Percentiles rank a stretch among this genome's conserved stretches.
These are phyloP conservation scores for Scaptomyza montana DNA, from an alignment of 1,140 invertebrate species.

Conservation along the genomic window DNA sequence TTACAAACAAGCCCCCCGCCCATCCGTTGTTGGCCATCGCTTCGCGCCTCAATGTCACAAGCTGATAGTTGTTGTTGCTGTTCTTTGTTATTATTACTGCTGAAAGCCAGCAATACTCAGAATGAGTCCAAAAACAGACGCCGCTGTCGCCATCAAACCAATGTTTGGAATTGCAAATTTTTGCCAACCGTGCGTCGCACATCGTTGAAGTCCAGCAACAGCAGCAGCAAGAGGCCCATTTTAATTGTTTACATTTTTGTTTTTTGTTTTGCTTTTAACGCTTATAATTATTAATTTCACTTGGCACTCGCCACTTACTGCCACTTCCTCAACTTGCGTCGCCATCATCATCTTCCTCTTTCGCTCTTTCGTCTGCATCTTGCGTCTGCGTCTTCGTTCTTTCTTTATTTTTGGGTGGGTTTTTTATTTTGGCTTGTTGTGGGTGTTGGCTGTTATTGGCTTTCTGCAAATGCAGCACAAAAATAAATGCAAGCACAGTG, in stretches of 20 bases:
- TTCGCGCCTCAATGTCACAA: slow-evolving; percentile 73
- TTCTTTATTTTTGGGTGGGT: neutral
- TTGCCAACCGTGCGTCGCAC: slow-evolving; percentile 59
- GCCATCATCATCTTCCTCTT: slow-evolving; percentile 18
- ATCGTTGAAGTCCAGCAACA: too few species aligned
- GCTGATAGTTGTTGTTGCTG: slow-evolving; percentile 14
- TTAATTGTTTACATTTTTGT: slow-evolving; percentile 74
- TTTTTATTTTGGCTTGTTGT: slow-evolving; percentile 45
- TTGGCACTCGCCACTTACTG: slow-evolving; percentile 43
- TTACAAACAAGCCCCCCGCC: slow-evolving; percentile 73
- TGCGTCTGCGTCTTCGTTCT: slow-evolving; percentile 10
- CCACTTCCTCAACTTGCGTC: slow-evolving; percentile 4
- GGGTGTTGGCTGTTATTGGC: slow-evolving; percentile 73
- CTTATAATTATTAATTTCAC: slow-evolving; percentile 80
- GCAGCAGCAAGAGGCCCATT: slow-evolving; percentile 62
- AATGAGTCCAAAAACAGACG: slow-evolving; percentile 43
- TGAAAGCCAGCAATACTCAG: slow-evolving; percentile 14
- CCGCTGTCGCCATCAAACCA: slow-evolving; percentile 43
- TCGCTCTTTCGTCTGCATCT: neutral
- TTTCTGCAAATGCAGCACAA: slow-evolving; percentile 74
- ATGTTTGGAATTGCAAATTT: slow-evolving; percentile 74
- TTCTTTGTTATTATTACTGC: slow-evolving; percentile 8
- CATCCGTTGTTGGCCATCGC: slow-evolving; percentile 42
- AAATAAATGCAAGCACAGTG: slow-evolving; percentile 60
- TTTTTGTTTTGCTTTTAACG: slow-evolving; percentile 76